phyloP scores from a whole-genome alignment of 2,113 vertebrate genomes.

The Candoia aspera region DNA sequence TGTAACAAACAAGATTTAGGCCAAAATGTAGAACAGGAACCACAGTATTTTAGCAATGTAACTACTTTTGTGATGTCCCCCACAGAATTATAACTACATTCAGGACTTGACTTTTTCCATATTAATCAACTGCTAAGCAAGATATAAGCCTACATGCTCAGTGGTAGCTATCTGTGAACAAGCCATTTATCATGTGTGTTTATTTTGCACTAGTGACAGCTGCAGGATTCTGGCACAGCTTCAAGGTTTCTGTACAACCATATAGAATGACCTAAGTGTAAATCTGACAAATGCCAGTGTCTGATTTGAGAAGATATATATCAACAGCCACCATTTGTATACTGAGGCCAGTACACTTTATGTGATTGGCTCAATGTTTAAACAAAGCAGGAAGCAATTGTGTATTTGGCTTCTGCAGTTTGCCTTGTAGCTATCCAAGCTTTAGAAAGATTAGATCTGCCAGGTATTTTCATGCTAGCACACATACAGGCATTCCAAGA shows the following conservation, averaged over 20 bases:
- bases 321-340: slow-evolving; percentile 32
- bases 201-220: slow-evolving; percentile 24
- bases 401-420: background rate
- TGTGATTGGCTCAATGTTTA: slow-evolving; percentile 37
- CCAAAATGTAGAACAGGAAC: background rate
- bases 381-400: slow-evolving; percentile 31
- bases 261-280: slow-evolving; percentile 46
- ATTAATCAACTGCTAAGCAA: background rate
- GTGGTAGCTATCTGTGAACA: background rate
- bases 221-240: slow-evolving; percentile 40
- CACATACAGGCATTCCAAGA: background rate
- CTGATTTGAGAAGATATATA: slow-evolving; percentile 47
- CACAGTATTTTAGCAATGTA: fast-evolving
- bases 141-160: background rate
- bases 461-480: background rate
- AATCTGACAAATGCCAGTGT: slow-evolving; percentile 58
- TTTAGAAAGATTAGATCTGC: slow-evolving; percentile 3
- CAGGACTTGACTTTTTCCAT: background rate
- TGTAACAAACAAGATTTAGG: background rate
- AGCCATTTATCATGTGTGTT: slow-evolving; percentile 3
- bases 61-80: background rate
- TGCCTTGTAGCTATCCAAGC: slow-evolving; percentile 1
- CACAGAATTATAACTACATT: fast-evolving
- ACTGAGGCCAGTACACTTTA: slow-evolving; percentile 37
- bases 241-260: slow-evolving; percentile 44